Evolutionary conservation across 2,797 vertebrate species (phyloP).

Genomic region (Malurus splendens): DNA sequence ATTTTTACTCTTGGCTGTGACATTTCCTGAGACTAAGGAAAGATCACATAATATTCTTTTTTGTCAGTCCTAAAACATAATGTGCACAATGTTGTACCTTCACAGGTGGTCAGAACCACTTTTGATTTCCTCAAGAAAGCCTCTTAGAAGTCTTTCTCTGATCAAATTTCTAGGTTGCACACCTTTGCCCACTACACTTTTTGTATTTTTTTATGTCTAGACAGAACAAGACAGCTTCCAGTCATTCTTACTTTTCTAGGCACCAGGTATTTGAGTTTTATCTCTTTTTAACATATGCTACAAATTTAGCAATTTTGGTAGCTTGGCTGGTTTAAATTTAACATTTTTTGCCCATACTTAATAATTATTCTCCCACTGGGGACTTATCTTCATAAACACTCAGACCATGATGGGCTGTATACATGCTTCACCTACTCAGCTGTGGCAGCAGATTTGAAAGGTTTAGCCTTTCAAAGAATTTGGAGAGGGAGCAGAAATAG

Average conservation of each 20-base stretch:
- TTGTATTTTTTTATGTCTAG: neutral
- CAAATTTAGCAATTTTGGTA: conserved; percentile 9
- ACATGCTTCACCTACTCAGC: neutral
- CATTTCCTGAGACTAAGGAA: neutral
- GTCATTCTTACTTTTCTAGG: neutral
- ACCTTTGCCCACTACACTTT: neutral
- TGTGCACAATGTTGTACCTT: neutral
- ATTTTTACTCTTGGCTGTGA: neutral
- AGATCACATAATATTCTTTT: neutral
- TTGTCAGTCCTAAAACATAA: neutral
- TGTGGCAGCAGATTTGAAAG: neutral
- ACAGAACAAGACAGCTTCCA: neutral
- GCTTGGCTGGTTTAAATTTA: neutral
- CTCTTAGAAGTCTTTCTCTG: neutral
- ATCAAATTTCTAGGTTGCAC: neutral
- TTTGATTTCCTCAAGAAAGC: neutral
- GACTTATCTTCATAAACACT: neutral
- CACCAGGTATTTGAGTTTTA: conserved; percentile 20
- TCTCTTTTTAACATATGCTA: neutral
- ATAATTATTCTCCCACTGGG: neutral
- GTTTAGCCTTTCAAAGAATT: neutral
- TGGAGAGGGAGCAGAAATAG: neutral
- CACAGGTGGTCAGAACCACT: neutral
- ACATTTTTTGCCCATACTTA: neutral
- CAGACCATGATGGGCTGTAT: neutral